These are phyloP conservation scores for Drosophila sechellia DNA, from an alignment of 1,140 invertebrate species.

Conservation along the genomic window DNA sequence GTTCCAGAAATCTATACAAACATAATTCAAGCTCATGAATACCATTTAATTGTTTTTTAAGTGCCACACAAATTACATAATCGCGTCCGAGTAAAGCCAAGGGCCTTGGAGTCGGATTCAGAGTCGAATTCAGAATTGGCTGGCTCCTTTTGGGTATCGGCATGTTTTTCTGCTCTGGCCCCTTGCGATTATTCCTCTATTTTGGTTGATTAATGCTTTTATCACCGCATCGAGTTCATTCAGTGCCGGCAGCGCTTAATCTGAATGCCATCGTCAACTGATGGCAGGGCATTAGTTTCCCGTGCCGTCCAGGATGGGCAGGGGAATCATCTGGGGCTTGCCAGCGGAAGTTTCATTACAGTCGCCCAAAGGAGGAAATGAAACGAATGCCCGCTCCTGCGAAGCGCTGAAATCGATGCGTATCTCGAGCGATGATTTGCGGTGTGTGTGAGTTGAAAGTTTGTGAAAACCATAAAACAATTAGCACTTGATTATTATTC, in stretches of 20 bases:
- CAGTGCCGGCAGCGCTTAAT: slow-evolving; percentile 82
- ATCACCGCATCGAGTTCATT: slow-evolving; percentile 84
- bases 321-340: slow-evolving; percentile 6
- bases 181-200: slow-evolving; percentile 76
- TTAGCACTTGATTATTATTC: slow-evolving; percentile 84
- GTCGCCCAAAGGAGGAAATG: slow-evolving; percentile 75
- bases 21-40: slow-evolving; percentile 20
- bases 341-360: slow-evolving; percentile 81
- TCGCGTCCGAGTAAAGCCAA: slow-evolving; percentile 47
- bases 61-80: slow-evolving; percentile 72
- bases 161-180: slow-evolving; percentile 17
- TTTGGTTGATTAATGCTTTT: slow-evolving; percentile 84
- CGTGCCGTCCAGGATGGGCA: slow-evolving; percentile 16
- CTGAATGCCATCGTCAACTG: slow-evolving; percentile 84
- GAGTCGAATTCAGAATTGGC: neutral
- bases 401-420: slow-evolving; percentile 68
- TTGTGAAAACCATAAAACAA: slow-evolving; percentile 84
- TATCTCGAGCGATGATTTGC: slow-evolving; percentile 84
- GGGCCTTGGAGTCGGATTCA: slow-evolving; percentile 1
- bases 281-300: slow-evolving; percentile 81
- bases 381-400: slow-evolving; percentile 27
- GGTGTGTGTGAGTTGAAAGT: slow-evolving; percentile 74
- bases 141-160: slow-evolving; percentile 11
- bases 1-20: neutral
- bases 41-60: slow-evolving; percentile 75